Evolutionary conservation across 1,140 invertebrate species (phyloP), one percentile per base, ranked within the genome.

Genomic region (Saccostrea glomerata): DNA sequence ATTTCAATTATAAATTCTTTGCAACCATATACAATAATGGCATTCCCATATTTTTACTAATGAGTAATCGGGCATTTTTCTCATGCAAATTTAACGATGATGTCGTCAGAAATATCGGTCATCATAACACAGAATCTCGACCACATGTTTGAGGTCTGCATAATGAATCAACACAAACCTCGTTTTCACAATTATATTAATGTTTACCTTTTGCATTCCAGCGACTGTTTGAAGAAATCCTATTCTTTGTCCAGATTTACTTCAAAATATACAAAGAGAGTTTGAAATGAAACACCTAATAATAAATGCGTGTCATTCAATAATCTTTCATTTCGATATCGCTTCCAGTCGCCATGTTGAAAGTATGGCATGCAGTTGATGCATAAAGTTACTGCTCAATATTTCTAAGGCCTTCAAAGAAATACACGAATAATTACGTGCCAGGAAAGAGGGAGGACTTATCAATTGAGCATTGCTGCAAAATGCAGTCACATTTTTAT

Each of bases 301-400:
- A 77, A 77, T 77, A 13, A 77, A 77, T 36, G 25, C 11, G 70
- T 30, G 70, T 77, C 30, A 77, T 77, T 77, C 70, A 77, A 77
- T 77, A 77, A 36, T 77, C 23, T 30, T 12, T 77, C 70, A 11
- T 9, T 77, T 77, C 70, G 11, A 77, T 25, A 77, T 36, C 25
- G 70, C 70, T 77, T 30, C 70, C 70, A 77, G 70, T 36, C 70
- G 70, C 70, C 70, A 77, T 77, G 70, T 77, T 77, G 23, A 77
- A 77, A 77, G 70, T 77, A 77, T 30, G 70, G 70, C 11, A 25
- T 30, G 30, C 70, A 11, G 25, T 77, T 13, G 2, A 0, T 30
- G 70, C 25, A 13, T 25, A 30, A 77, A 15, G 12, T 63, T 17
- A 5, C 58, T 63, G 58, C 0, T 20, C 15, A 17, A 0, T 63